Evolutionary conservation across 1,140 invertebrate genomes (phyloP), one percentile per base, ranked within the genome.

Genomic region (Bacillus rossius): DNA sequence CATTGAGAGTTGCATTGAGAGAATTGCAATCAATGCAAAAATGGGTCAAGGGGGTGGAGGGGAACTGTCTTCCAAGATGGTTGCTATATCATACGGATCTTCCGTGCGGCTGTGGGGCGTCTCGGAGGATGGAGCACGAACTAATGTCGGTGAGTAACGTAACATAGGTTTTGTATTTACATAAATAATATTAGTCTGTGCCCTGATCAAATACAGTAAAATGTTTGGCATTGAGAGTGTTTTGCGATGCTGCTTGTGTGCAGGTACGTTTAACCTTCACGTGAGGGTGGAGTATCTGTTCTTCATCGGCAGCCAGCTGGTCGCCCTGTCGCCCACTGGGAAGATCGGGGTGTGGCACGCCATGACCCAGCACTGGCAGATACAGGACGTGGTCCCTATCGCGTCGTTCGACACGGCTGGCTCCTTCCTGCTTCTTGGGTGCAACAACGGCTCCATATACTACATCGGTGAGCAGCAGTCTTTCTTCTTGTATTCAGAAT

Each of bases 271-370:
- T 68, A 94, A 94, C 74, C 77, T 97, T 5, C 88, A 91, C 64
- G 94, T 96, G 1, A 81, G 90, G 1, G 93, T 98, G 1, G 95
- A 98, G 71, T 92, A 95, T 75, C 77, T 99, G 42, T 94, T 99
- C 71, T 99, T 98, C 70, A 98, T 99, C 75, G 95, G 96, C 13
- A 95, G 90, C 64, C 96, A 99, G 69, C 75, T 99, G 34, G 96
- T 99, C 13, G 96, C 95, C 2, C 77, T 99, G 16, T 96, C 94
- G 38, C 83, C 89, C 2, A 87, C 87, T 19, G 96, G 96, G n/a
- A 98, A 98, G 79, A 94, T 98, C 59, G 96, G 96, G 7, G 95
- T 99, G 16, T 99, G 95, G 95, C 95, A 99, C 77, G 92, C 94
- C 0, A 97, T 96, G 86, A 97, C 94, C 0, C 94, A 97, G 66